phyloP scores from a whole-genome alignment of 2,888 invertebrate genomes.

The Amitus sp. region DNA sequence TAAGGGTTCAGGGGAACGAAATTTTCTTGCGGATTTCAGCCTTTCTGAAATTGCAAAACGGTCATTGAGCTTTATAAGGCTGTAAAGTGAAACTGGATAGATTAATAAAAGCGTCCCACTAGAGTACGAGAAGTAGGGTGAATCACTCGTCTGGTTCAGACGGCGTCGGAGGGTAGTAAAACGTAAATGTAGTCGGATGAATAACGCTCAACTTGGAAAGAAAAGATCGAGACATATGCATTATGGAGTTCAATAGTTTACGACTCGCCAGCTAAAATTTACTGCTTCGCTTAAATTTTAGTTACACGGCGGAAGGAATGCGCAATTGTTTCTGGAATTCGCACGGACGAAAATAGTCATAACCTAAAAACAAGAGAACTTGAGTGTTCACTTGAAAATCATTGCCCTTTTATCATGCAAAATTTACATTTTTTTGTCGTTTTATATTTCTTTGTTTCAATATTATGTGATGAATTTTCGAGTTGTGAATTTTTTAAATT shows the following conservation, averaged over 20 bases:
- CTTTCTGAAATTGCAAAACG: conserved; percentile 22
- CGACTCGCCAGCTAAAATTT: background rate
- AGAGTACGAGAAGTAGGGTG: conserved; percentile 27
- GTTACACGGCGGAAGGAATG: background rate
- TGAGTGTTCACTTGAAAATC: no score
- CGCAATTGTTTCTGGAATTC: background rate
- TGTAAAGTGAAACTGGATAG: conserved; percentile 25
- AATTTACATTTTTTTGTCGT: no score
- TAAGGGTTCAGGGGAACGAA: background rate
- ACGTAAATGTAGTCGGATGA: conserved; percentile 30
- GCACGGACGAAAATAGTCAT: background rate
- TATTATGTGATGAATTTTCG: no score
- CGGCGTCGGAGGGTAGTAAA: conserved; percentile 36
- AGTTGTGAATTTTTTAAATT: no score
- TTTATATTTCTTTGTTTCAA: no score
- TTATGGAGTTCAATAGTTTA: conserved; percentile 10
- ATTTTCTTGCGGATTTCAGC: conserved; percentile 6
- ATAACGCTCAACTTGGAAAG: conserved; percentile 18
- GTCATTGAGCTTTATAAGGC: conserved; percentile 28
- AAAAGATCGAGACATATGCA: conserved; percentile 19
- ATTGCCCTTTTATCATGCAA: no score
- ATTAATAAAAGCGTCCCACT: conserved; percentile 26
- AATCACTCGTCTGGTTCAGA: conserved; percentile 33
- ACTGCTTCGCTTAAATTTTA: background rate
- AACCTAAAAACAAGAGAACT: no score